These are phyloP conservation scores for Anthonomus grandis DNA, from an alignment of 1,140 invertebrate genomes.

Conservation along the genomic window DNA sequence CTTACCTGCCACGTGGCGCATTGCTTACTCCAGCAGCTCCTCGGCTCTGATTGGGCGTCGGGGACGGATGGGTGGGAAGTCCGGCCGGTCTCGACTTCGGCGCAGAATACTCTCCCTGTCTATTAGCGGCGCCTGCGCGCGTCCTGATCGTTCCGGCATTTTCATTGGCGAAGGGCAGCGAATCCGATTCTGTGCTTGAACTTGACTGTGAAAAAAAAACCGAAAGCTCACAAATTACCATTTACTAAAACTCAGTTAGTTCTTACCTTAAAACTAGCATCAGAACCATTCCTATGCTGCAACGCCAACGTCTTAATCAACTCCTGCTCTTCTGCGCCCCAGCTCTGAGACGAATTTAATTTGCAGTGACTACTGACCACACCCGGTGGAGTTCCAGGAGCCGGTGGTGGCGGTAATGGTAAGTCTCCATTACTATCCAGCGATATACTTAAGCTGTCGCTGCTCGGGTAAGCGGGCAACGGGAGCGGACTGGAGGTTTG, in stretches of 20 bases:
- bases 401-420: conserved; percentile 58
- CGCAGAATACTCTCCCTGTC: conserved; percentile 52
- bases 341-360: conserved; percentile 55
- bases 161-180: conserved; percentile 97
- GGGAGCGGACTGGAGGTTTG: conserved; percentile 55
- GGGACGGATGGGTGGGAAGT: conserved; percentile 48
- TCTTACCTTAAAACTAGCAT: conserved; percentile 80
- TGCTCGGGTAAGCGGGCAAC: conserved; percentile 59
- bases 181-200: conserved; percentile 94
- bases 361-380: conserved; percentile 50
- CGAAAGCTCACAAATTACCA: background rate
- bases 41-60: conserved; percentile 38
- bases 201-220: conserved; percentile 69
- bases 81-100: conserved; percentile 50
- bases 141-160: conserved; percentile 97
- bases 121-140: conserved; percentile 48
- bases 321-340: conserved; percentile 59
- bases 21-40: conserved; percentile 31
- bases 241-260: conserved; percentile 10
- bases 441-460: conserved; percentile 57
- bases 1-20: conserved; percentile 37
- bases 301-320: conserved; percentile 62
- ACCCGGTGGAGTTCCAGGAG: conserved; percentile 52
- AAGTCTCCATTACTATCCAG: conserved; percentile 56
- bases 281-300: conserved; percentile 73